A percentile compares a stretch with the other conserved stretches of the same genome.
These are phyloP conservation scores for Mesocentrotus franciscanus DNA, from an alignment of 53 echinoderm and acorn worm species.

Conservation along the genomic window DNA sequence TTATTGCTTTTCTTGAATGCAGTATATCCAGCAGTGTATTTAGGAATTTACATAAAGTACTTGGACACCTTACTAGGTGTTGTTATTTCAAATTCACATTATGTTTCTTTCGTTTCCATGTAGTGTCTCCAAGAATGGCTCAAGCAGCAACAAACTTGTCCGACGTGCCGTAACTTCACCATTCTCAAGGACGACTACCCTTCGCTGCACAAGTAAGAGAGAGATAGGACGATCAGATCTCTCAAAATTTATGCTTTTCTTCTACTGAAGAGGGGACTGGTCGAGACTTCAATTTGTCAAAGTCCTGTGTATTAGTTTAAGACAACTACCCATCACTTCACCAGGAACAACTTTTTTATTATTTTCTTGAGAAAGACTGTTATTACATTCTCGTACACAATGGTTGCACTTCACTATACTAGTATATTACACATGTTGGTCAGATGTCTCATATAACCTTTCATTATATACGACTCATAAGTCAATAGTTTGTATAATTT, in stretches of 20 bases:
- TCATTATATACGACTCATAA: neutral
- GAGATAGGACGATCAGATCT: neutral
- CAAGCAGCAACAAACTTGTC: slow-evolving; percentile 90
- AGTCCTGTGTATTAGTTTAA: too few species aligned
- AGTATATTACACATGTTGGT: neutral
- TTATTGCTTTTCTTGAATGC: too few species aligned
- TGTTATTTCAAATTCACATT: too few species aligned
- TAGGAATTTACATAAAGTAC: too few species aligned
- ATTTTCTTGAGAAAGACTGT: too few species aligned
- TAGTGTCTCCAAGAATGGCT: slow-evolving; percentile 95
- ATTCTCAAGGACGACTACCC: slow-evolving; percentile 89
- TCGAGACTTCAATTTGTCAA: too few species aligned
- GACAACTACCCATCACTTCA: too few species aligned
- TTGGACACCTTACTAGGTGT: too few species aligned
- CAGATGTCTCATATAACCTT: neutral
- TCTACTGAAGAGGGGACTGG: neutral
- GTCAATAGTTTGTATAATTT: neutral
- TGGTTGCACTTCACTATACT: too few species aligned
- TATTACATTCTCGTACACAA: too few species aligned
- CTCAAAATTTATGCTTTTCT: neutral
- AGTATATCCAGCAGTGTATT: too few species aligned
- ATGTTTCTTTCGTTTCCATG: neutral
- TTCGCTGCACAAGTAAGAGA: slow-evolving; percentile 55
- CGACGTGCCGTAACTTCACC: slow-evolving; percentile 89
- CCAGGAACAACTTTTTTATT: too few species aligned